These are phyloP conservation scores for Vollenhovia emeryi DNA, from an alignment of 1,140 invertebrate species.

Conservation along the genomic window DNA sequence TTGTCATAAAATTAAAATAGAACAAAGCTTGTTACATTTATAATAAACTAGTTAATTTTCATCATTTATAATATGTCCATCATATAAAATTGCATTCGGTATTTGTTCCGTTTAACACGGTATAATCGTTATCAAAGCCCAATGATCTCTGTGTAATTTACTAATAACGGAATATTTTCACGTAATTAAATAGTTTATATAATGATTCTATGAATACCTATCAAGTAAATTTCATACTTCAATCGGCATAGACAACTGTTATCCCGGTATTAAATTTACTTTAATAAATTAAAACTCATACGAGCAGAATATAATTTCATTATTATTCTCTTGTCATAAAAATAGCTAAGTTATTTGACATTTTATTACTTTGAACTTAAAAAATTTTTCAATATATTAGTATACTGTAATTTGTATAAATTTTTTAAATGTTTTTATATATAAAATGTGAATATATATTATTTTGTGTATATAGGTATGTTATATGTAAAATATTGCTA, in stretches of 20 bases:
- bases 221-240: neutral
- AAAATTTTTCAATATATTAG: neutral
- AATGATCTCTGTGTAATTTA: neutral
- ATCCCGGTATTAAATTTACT: neutral
- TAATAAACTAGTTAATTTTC: neutral
- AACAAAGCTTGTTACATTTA: neutral
- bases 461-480: neutral
- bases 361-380: neutral
- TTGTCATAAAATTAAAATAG: neutral
- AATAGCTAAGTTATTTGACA: neutral
- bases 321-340: neutral
- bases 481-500: neutral
- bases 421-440: neutral
- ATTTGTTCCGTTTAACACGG: neutral
- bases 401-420: neutral
- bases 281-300: constrained; percentile 1
- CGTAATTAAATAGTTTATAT: neutral
- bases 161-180: neutral
- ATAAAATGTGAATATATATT: neutral
- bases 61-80: neutral
- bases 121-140: neutral
- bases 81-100: neutral
- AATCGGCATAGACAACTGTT: neutral
- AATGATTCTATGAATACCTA: neutral
- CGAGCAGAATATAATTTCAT: neutral